These are phyloP conservation scores for Haliclystus octoradiatus DNA, from an alignment of 30 jellyfish, hydroid and myxozoan genomes.

Conservation along the genomic window DNA sequence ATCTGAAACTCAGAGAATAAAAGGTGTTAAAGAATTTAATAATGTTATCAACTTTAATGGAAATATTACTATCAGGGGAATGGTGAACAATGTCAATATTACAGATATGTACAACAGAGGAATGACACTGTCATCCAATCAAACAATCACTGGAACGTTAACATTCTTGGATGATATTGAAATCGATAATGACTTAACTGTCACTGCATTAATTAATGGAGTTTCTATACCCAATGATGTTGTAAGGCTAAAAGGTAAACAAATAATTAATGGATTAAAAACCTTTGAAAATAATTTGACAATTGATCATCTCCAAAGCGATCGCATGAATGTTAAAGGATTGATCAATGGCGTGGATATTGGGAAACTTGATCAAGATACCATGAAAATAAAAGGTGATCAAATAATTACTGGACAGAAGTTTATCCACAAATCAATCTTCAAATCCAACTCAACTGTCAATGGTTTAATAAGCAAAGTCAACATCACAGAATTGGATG, in stretches of 20 bases:
- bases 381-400: slow-evolving; percentile 33
- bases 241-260: slow-evolving; percentile 35
- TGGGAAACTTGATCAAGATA: slow-evolving; percentile 18
- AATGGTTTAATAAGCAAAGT: slow-evolving; percentile 58
- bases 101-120: slow-evolving; percentile 37
- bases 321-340: slow-evolving; percentile 22
- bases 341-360: slow-evolving; percentile 41
- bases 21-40: slow-evolving; percentile 49
- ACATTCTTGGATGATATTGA: neutral
- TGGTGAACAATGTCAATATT: slow-evolving; percentile 24
- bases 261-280: slow-evolving; percentile 37
- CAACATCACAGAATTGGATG: slow-evolving; percentile 44
- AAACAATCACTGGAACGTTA: slow-evolving; percentile 24
- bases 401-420: slow-evolving; percentile 46
- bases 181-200: slow-evolving; percentile 1
- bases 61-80: slow-evolving; percentile 13
- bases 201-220: slow-evolving; percentile 24
- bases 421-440: slow-evolving; percentile 7
- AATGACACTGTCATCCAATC: neutral
- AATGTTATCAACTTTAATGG: slow-evolving; percentile 18
- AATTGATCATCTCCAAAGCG: neutral
- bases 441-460: slow-evolving; percentile 15
- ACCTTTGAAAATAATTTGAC: slow-evolving; percentile 13
- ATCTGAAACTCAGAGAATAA: slow-evolving; percentile 16
- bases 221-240: slow-evolving; percentile 24